Evolutionary conservation across 2,797 vertebrate genomes (phyloP), one percentile per base, ranked within the genome.

Genomic region (Notolepis coatsorum): DNA sequence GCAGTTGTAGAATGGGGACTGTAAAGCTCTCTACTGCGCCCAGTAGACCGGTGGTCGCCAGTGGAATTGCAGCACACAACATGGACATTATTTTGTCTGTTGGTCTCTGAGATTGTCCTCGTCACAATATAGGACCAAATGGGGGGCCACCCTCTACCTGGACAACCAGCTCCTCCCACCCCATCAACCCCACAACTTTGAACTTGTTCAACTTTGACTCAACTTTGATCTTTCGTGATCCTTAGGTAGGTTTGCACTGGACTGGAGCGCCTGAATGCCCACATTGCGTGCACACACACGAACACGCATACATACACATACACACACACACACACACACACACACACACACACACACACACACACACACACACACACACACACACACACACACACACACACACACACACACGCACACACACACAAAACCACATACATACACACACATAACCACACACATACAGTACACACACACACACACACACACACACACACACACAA

Each of bases 231-330:
- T 54, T n/a, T 49, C n/a, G n/a, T n/a, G 27, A 49, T 49, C 63
- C 55, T 13, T 82, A 55, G 77, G 87, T 91, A 88, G 87, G 56
- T 79, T 86, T 83, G 66, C 89, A 91, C 89, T 91, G 89, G 86
- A 85, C 62, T 47, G 49, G 42, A 55, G 68, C 46, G 20, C 28
- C 63, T 50, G 37, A 66, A 71, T 56, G 57, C 67, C 60, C 62
- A 20, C 38, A 50, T 18, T 23, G 4, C 24, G n/a, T n/a, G n/a
- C 51, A 33, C n/a, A 59, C 45, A 65, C 7, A 38, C 42, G 30
- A 3, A 53, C 15, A 49, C 17, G 48, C n/a, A n/a, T 9, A 54
- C 2, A 54, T 4, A 64, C 3, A 65, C 3, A 47, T 12, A 58
- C 15, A 67, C 43, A 54, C 52, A 58, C 25, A 57, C 4, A 21